Percentiles rank a stretch among this genome's conserved stretches.
These are phyloP conservation scores for Ianthella basta DNA, from an alignment of 37 sponge, comb jelly and placozoan species.

Conservation along the genomic window DNA sequence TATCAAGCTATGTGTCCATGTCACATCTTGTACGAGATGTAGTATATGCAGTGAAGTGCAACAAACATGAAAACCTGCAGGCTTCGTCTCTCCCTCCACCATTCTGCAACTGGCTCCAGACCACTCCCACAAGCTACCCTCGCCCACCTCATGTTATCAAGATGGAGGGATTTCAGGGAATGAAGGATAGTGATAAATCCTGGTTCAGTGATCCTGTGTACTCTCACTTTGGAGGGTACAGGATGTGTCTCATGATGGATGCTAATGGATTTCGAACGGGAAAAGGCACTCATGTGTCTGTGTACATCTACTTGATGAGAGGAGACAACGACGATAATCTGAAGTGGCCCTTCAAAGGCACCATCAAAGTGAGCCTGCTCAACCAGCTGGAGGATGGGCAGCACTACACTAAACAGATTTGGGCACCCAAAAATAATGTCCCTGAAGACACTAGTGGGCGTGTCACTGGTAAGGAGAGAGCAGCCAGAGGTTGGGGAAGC, in stretches of 20 bases:
- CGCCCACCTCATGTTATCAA: neutral
- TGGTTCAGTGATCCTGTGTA: neutral
- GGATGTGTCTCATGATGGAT: neutral
- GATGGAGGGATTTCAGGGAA: neutral
- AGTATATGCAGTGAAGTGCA: too few relatives aligned
- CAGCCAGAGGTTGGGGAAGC: neutral
- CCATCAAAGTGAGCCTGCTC: constrained; percentile 5
- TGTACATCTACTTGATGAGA: neutral
- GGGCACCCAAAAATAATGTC: neutral
- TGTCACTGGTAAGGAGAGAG: neutral
- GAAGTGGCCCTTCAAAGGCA: constrained; percentile 1
- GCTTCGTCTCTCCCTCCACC: too few relatives aligned
- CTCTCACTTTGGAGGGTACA: constrained; percentile 12
- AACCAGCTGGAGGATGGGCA: neutral
- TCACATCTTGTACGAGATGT: too few relatives aligned
- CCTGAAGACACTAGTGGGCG: neutral
- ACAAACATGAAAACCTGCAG: too few relatives aligned
- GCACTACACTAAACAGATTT: neutral
- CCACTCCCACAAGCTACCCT: neutral
- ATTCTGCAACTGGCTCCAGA: neutral
- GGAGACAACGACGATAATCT: neutral
- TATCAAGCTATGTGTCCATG: too few relatives aligned
- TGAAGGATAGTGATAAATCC: neutral
- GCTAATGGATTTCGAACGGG: neutral
- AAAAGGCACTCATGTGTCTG: neutral